These are phyloP conservation scores for Pseudococcus viburni DNA, from an alignment of 2,888 invertebrate genomes.

Conservation along the genomic window DNA sequence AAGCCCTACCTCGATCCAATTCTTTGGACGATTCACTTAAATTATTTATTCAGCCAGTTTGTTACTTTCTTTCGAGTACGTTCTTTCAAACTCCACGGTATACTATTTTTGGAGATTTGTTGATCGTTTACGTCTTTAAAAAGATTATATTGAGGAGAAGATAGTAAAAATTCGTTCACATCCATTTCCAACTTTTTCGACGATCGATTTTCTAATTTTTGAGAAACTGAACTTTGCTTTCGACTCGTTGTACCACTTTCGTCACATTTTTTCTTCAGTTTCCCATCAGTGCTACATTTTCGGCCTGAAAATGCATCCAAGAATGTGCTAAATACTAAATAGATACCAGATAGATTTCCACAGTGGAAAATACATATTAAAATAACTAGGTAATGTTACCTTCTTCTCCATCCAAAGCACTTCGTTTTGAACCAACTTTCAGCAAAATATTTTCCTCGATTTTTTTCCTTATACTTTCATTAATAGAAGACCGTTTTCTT, in stretches of 20 bases:
- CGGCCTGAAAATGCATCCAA: background rate
- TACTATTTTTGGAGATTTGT: background rate
- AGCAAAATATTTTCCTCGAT: background rate
- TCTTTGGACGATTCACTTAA: background rate
- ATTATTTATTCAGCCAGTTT: constrained; percentile 15
- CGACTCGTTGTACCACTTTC: background rate
- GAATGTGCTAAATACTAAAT: background rate
- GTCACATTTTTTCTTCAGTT: background rate
- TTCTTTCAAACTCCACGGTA: constrained; percentile 49
- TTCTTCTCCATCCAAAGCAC: background rate
- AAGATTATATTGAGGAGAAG: constrained; percentile 33
- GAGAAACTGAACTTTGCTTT: background rate
- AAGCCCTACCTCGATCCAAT: too few relatives aligned
- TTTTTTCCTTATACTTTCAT: constrained; percentile 18
- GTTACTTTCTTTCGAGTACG: constrained; percentile 46
- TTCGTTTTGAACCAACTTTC: background rate
- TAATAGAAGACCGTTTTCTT: constrained; percentile 18
- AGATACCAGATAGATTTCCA: too few relatives aligned
- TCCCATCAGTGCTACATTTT: background rate
- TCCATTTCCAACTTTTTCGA: constrained; percentile 16
- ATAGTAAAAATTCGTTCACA: constrained; percentile 29
- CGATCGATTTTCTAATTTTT: background rate
- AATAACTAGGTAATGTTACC: background rate
- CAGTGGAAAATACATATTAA: too few relatives aligned
- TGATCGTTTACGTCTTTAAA: constrained; percentile 6